These are phyloP conservation scores for Drosophila mayaguana DNA, from an alignment of 2,888 invertebrate genomes.

Conservation along the genomic window DNA sequence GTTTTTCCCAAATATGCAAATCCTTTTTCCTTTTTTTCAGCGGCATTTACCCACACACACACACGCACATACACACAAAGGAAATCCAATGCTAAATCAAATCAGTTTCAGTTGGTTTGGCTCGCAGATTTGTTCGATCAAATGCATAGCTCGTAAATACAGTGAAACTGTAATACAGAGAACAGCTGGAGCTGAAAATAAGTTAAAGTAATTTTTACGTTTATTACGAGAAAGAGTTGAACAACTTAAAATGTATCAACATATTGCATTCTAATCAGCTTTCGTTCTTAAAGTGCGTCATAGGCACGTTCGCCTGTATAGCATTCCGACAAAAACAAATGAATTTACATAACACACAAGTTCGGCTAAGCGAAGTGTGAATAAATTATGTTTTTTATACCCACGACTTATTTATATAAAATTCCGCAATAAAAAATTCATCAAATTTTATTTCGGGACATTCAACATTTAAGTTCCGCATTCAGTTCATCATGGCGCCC, in stretches of 20 bases:
- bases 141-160: conserved; percentile 34
- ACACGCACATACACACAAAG: not conserved
- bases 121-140: conserved; percentile 13
- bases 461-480: not conserved
- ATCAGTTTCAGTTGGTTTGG: conserved; percentile 48
- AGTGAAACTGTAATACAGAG: not conserved
- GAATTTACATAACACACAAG: conserved; percentile 3
- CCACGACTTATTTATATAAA: not conserved
- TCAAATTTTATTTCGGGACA: not conserved
- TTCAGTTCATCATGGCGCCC: not conserved
- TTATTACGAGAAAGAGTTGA: not conserved
- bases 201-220: not conserved
- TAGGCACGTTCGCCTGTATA: not conserved
- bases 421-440: not conserved
- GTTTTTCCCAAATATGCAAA: conserved; percentile 41
- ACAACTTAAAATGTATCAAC: not conserved
- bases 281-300: not conserved
- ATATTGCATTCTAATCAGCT: too few relatives aligned
- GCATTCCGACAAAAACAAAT: not conserved
- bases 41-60: not conserved
- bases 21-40: conserved; percentile 11
- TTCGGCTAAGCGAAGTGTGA: not conserved
- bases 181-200: not conserved
- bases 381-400: conserved; percentile 1
- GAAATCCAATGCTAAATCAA: conserved; percentile 45